phyloP scores from a whole-genome alignment of 1,140 invertebrate genomes.

The Papilio aristodemus region DNA sequence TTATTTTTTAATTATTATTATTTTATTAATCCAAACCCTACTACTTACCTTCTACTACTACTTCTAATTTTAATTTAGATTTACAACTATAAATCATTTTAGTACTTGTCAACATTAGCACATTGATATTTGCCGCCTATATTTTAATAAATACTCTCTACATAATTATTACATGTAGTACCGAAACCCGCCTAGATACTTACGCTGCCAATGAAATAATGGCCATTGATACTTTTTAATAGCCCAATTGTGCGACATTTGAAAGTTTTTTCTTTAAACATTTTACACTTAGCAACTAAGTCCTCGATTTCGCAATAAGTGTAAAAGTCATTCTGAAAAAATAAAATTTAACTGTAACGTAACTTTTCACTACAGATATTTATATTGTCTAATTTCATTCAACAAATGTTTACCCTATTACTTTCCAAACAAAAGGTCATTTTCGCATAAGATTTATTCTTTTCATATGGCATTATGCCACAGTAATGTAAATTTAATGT shows the following conservation, averaged over 20 bases:
- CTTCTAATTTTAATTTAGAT: too few species aligned
- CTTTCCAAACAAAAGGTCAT: slow-evolving; percentile 46
- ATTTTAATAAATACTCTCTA: too few species aligned
- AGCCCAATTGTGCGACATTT: slow-evolving; percentile 62
- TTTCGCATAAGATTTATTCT: slow-evolving; percentile 43
- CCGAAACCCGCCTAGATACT: too few species aligned
- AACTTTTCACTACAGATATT: too few species aligned
- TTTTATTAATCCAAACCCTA: too few species aligned
- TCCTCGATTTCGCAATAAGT: slow-evolving; percentile 43
- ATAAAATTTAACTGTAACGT: slow-evolving; percentile 22
- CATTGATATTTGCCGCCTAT: too few species aligned
- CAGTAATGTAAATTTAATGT: too few species aligned
- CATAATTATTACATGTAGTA: too few species aligned
- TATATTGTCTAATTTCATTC: not conserved
- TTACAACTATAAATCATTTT: too few species aligned
- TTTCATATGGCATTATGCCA: slow-evolving; percentile 39
- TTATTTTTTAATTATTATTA: too few species aligned
- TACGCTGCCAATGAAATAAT: slow-evolving; percentile 58
- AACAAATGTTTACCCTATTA: slow-evolving; percentile 13
- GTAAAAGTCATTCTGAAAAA: slow-evolving; percentile 61
- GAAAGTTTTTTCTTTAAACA: slow-evolving; percentile 40
- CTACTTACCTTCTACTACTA: too few species aligned
- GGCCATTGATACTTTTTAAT: slow-evolving; percentile 55
- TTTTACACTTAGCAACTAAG: slow-evolving; percentile 44
- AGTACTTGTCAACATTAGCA: too few species aligned